Conservation (phyloP, 2,888 invertebrate species). For the Tinea trinotella region DNA sequence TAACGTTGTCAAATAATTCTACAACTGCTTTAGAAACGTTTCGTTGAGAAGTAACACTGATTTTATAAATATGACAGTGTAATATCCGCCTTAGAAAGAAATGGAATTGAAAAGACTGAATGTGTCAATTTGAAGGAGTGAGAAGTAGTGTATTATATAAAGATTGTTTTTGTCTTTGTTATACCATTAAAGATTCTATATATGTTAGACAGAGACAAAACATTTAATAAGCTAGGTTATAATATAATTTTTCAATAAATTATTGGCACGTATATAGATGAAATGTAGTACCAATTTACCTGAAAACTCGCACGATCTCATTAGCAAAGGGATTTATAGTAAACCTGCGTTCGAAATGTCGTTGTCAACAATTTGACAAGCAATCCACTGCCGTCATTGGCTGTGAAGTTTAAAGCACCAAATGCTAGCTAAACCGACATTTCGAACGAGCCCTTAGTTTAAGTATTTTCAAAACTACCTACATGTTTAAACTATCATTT, state of each 20-base stretch:
- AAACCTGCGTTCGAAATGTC: background rate
- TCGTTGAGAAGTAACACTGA: no score
- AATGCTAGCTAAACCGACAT: no score
- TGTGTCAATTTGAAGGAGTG: background rate
- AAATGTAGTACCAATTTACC: background rate
- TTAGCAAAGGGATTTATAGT: slow-evolving; percentile 5
- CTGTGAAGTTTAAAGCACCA: no score
- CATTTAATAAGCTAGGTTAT: no score
- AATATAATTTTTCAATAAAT: background rate
- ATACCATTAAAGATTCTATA: background rate
- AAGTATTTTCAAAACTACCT: no score
- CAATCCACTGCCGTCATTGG: no score
- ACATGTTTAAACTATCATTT: no score
- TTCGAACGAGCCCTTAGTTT: no score
- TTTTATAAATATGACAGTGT: no score
- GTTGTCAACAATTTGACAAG: no score
- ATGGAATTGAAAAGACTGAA: slow-evolving; percentile 10
- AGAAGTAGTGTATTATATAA: background rate
- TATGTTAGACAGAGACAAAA: background rate
- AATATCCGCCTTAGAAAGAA: slow-evolving; percentile 1
- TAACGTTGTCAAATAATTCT: no score
- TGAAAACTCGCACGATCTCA: slow-evolving; percentile 7
- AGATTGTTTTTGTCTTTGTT: background rate
- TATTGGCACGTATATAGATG: background rate
- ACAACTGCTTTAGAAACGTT: no score